Conservation (phyloP, 2,113 vertebrate species). For the Catharus fuscescens region DNA sequence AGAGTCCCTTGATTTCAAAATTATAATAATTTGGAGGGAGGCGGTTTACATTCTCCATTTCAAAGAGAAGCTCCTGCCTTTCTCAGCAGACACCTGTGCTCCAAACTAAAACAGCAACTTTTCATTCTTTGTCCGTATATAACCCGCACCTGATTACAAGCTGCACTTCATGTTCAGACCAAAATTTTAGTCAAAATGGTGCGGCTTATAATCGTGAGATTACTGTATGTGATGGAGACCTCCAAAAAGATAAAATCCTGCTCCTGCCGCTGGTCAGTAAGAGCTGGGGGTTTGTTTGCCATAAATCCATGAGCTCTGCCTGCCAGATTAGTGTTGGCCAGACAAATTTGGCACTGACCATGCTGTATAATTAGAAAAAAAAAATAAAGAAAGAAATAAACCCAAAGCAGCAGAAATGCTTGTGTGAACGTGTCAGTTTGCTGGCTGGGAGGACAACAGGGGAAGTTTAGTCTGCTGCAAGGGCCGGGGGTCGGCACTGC, state of each 20-base stretch:
- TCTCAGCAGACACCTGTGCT: too few relatives aligned
- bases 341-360: not conserved
- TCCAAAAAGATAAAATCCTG: not conserved
- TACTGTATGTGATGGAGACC: not conserved
- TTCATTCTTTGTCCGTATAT: too few relatives aligned
- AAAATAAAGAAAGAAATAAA: not conserved
- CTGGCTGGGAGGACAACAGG: conserved; percentile 9
- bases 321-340: not conserved
- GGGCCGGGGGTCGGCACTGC: not conserved
- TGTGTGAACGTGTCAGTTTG: conserved; percentile 15
- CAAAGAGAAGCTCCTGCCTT: too few relatives aligned
- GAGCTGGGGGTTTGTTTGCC: not conserved
- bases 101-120: too few relatives aligned
- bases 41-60: too few relatives aligned
- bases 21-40: too few relatives aligned
- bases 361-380: not conserved
- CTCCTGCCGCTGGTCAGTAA: rapidly evolving
- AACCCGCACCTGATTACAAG: too few relatives aligned
- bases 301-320: not conserved
- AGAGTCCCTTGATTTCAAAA: too few relatives aligned
- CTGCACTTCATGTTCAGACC: too few relatives aligned
- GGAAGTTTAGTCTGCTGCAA: conserved; percentile 27
- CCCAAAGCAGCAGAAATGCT: not conserved
- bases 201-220: too few relatives aligned
- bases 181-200: too few relatives aligned